Base-by-base conservation (phyloP, 1,140 invertebrate species). In the Meloidogyne exigua region DNA sequence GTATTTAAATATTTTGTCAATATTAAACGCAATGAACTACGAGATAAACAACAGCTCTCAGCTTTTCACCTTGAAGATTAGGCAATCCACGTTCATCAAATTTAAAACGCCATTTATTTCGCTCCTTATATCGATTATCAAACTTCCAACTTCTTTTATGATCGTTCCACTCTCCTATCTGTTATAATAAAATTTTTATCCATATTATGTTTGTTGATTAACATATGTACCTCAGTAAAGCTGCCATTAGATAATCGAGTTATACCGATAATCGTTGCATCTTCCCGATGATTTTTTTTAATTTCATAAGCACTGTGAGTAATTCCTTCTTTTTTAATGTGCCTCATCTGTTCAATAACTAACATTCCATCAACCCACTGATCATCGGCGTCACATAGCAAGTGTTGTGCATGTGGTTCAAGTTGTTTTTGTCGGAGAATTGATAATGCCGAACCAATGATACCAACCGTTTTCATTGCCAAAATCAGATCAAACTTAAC, bases 11-110 rank as follows among this genome's bases (percentile, higher is more conserved):
- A 3, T 32, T 73, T 73, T 18, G 18, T 11, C 1, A 18, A 21
- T 7, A 64, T 26, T 72, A 23, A 32, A 25, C 28, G 2, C 23
- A 18, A 26, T 12, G 70, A 72, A 64, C 1, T 26, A 69, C 81
- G 32, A 85, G 65, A 70, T 86, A 86, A 13, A 86, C 85, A 70
- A 86, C 85, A 25, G 86, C 84, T 69, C 84, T 72, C 4, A 86
- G 81, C 57, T 80, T 80, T 25, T 81, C 78, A 57, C 85, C 85
- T 28, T 75, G 63, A 0, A 86, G 72, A 74, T 86, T 72, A 26
- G 62, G 77, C 26, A 44, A 72, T 77, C 77, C 80, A 18, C 80
- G 77, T 21, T 21, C 62, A 18, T 74, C 75, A 68, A 76, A 77
- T n/a, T 83, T 78, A 28, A 85, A 84, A n/a, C 85, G 74, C 85